Percentiles rank a stretch among this genome's conserved stretches.
phyloP scores from a whole-genome alignment of 2,113 vertebrate species.

The Thunnus thynnus region DNA sequence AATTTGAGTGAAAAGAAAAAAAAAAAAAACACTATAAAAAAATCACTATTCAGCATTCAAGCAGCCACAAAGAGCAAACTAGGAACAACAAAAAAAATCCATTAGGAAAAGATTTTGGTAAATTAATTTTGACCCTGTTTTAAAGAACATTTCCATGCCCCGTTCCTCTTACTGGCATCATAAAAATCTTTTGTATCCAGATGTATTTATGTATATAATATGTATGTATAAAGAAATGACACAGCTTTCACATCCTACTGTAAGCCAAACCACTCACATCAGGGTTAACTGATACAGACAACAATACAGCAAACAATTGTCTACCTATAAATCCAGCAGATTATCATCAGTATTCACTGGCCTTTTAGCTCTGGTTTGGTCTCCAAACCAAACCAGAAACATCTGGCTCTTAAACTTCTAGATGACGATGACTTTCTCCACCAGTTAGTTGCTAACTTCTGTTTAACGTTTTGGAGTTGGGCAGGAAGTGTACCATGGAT shows the following conservation, averaged over 20 bases:
- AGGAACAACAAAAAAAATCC: background rate
- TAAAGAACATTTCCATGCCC: constrained; percentile 1
- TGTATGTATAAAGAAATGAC: background rate
- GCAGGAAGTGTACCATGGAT: too few species aligned
- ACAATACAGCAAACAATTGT: too few species aligned
- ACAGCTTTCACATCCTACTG: background rate
- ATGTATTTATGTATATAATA: background rate
- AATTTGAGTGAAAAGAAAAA: background rate
- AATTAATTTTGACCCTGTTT: background rate
- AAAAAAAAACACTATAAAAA: background rate
- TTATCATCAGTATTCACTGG: background rate
- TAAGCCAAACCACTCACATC: background rate
- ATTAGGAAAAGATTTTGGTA: background rate
- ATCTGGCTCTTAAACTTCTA: background rate
- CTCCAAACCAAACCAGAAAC: background rate
- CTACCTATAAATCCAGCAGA: background rate
- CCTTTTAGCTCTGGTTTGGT: background rate
- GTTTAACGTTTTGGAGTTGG: too few species aligned
- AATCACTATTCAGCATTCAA: background rate
- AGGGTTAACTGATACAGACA: background rate
- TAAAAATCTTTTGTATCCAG: background rate
- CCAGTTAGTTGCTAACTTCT: background rate
- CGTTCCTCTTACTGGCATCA: background rate
- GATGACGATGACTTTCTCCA: background rate
- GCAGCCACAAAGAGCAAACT: background rate